phyloP scores from a whole-genome alignment of 2,113 vertebrate species.

The Blennius ocellaris region DNA sequence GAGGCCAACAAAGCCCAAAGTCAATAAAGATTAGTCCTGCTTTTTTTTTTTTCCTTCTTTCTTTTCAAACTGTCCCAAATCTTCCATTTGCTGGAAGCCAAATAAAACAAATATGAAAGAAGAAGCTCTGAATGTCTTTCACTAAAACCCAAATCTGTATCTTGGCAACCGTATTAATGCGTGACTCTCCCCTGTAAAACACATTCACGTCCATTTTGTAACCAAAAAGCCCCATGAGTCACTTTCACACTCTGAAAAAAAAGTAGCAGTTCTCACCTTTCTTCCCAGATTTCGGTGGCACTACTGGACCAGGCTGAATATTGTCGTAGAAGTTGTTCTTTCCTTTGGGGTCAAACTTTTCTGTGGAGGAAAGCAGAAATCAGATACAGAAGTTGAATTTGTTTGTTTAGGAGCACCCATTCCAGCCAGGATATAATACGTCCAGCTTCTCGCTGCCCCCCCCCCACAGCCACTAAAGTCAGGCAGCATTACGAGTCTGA shows the following conservation, averaged over 20 bases:
- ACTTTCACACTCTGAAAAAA: neutral
- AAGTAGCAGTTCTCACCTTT: constrained; percentile 85
- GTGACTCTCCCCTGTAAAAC: neutral
- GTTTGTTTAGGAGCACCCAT: constrained; percentile 14
- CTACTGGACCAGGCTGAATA: constrained; percentile 94
- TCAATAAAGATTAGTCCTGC: neutral
- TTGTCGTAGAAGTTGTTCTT: constrained; percentile 97
- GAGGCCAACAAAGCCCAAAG: constrained; percentile 2
- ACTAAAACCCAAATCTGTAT: neutral
- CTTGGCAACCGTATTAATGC: neutral
- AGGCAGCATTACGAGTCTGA: neutral
- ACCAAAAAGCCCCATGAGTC: neutral
- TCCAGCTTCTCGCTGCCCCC: neutral
- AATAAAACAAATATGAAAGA: constrained; percentile 1
- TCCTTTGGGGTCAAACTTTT: constrained; percentile 96
- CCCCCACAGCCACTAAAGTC: neutral
- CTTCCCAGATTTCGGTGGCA: constrained; percentile 92
- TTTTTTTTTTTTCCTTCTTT: neutral
- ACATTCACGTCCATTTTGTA: neutral
- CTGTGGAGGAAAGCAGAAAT: constrained; percentile 75
- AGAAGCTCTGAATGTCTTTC: neutral
- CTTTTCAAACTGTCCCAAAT: constrained; percentile 11
- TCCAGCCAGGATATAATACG: neutral
- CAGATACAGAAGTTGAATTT: constrained; percentile 23
- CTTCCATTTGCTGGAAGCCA: neutral